Conservation (phyloP, 2,113 vertebrate species). For the Morone saxatilis region DNA sequence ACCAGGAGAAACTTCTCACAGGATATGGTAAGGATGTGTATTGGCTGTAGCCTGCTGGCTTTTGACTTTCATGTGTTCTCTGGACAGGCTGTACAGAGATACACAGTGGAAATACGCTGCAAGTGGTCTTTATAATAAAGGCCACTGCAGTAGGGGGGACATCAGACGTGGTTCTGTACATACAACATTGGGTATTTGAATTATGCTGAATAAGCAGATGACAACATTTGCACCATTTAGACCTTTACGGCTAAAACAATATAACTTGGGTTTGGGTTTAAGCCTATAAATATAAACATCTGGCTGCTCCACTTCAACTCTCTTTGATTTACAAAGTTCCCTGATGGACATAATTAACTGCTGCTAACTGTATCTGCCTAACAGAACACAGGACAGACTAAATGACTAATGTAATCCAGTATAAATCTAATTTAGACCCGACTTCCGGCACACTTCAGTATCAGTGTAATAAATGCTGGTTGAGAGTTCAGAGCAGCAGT, state of each 20-base stretch:
- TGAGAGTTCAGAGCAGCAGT: background rate
- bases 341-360: too few species aligned
- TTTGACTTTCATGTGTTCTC: background rate
- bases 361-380: too few species aligned
- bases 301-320: too few species aligned
- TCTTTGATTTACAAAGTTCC: too few species aligned
- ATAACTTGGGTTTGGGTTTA: background rate
- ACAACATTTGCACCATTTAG: background rate
- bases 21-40: slow-evolving; percentile 22
- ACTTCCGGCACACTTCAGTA: too few species aligned
- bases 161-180: background rate
- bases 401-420: background rate
- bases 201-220: background rate
- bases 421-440: background rate
- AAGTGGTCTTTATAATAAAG: background rate
- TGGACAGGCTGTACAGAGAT: background rate
- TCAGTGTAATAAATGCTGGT: background rate
- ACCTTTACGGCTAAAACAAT: background rate
- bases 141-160: background rate
- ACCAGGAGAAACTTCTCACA: slow-evolving; percentile 18
- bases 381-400: too few species aligned
- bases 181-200: too few species aligned
- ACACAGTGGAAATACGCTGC: background rate
- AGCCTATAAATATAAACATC: background rate
- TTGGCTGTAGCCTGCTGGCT: background rate